Conservation (phyloP, 2,113 vertebrate genomes). For the Xenopus laevis region DNA sequence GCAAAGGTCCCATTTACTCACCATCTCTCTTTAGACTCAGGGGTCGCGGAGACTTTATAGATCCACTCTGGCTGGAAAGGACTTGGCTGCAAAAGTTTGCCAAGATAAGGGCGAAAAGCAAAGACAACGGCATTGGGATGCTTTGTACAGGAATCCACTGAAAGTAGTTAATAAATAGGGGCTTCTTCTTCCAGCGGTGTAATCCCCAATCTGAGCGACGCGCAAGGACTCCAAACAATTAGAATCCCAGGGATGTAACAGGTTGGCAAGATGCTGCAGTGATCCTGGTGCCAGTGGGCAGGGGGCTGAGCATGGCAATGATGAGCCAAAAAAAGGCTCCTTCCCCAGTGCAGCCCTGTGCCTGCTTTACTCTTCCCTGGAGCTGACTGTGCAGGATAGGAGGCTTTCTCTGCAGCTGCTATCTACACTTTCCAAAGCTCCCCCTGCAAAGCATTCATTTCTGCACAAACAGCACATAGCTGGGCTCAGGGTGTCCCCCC, state of each 20-base stretch:
- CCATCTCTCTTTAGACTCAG: constrained; percentile 69
- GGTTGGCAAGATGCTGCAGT: constrained; percentile 24
- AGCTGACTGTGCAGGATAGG: background rate
- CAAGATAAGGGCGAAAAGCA: constrained; percentile 59
- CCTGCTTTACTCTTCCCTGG: background rate
- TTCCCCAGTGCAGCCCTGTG: background rate
- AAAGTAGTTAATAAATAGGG: background rate
- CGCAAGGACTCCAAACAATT: background rate
- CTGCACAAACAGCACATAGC: constrained; percentile 43
- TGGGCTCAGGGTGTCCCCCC: constrained; percentile 34
- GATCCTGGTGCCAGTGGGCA: background rate
- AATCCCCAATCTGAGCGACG: too few species aligned
- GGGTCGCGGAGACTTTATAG: constrained; percentile 65
- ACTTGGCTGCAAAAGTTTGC: constrained; percentile 66
- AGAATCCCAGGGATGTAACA: constrained; percentile 14
- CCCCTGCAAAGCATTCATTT: constrained; percentile 36
- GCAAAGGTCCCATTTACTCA: constrained; percentile 50
- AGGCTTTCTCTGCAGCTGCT: constrained; percentile 23
- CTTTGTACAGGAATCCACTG: background rate
- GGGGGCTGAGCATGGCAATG: background rate
- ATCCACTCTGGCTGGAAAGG: constrained; percentile 63
- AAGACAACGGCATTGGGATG: constrained; percentile 66
- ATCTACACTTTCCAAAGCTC: constrained; percentile 39
- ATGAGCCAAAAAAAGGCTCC: background rate
- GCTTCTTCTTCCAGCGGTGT: background rate